These are phyloP conservation scores for Formicarius rufipectus DNA, from an alignment of 2,113 vertebrate genomes.

Conservation along the genomic window DNA sequence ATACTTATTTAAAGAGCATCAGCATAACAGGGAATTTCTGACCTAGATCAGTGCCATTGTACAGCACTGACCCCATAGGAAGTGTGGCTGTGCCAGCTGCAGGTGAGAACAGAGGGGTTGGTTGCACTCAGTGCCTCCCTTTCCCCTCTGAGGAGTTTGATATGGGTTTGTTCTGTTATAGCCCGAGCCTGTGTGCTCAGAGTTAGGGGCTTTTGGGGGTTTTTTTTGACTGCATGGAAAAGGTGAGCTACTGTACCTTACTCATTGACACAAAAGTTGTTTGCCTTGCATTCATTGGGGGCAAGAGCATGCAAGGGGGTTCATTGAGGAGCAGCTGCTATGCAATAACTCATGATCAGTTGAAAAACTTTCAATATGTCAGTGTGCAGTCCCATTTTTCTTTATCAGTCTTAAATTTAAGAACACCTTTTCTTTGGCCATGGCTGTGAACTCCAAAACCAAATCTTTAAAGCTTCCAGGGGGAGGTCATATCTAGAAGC, in stretches of 20 bases:
- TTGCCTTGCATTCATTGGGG: not conserved
- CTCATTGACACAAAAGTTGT: not conserved
- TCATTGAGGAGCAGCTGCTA: not conserved
- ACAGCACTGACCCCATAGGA: not conserved
- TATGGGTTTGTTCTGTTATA: not conserved
- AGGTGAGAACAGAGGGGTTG: not conserved
- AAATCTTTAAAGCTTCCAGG: not conserved
- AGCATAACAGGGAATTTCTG: not conserved
- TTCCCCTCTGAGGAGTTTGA: not conserved
- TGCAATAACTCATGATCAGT: not conserved
- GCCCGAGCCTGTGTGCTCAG: not conserved
- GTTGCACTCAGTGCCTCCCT: not conserved
- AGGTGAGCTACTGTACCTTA: not conserved
- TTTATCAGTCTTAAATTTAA: not conserved
- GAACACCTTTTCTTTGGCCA: not conserved
- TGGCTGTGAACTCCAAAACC: not conserved
- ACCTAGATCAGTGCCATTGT: not conserved
- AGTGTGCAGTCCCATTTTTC: too few species aligned
- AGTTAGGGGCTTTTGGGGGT: not conserved
- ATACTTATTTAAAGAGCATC: not conserved
- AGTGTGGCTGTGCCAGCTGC: not conserved
- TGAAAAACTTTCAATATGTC: not conserved
- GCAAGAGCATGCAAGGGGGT: not conserved
- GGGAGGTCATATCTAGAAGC: not conserved
- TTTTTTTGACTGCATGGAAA: not conserved